phyloP scores from a whole-genome alignment of 2,888 invertebrate genomes.

The Eupithecia centaureata region DNA sequence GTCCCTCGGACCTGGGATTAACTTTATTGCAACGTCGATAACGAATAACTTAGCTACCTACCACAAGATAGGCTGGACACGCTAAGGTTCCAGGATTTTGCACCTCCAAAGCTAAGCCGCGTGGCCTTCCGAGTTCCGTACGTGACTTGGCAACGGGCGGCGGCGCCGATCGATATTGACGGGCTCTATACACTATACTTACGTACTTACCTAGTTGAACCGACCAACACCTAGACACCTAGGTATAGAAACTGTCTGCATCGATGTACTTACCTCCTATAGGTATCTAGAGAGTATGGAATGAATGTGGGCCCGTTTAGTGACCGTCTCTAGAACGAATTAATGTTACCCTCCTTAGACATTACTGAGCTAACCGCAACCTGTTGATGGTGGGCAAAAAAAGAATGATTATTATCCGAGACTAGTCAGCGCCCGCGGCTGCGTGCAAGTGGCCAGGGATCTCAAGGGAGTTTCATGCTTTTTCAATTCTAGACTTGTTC shows the following conservation, averaged over 20 bases:
- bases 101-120: conserved; percentile 46
- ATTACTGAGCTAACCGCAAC: conserved; percentile 44
- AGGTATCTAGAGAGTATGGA: background rate
- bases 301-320: conserved; percentile 17
- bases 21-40: conserved; percentile 74
- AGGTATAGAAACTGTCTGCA: conserved; percentile 20
- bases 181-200: conserved; percentile 46
- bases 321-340: conserved; percentile 30
- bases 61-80: background rate
- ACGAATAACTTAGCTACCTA: conserved; percentile 48
- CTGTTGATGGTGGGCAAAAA: conserved; percentile 57
- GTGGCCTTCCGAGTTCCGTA: conserved; percentile 47
- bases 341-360: conserved; percentile 33
- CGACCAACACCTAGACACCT: conserved; percentile 20
- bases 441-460: too few species aligned
- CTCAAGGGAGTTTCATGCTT: background rate
- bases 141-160: conserved; percentile 77
- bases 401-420: conserved; percentile 46
- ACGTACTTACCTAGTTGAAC: conserved; percentile 33
- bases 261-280: conserved; percentile 5
- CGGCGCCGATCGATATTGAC: conserved; percentile 61
- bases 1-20: conserved; percentile 70
- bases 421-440: conserved; percentile 4
- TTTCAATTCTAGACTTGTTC: background rate
- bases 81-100: conserved; percentile 50